phyloP scores from a whole-genome alignment of 2,888 invertebrate genomes.

The Hartigia nigra region DNA sequence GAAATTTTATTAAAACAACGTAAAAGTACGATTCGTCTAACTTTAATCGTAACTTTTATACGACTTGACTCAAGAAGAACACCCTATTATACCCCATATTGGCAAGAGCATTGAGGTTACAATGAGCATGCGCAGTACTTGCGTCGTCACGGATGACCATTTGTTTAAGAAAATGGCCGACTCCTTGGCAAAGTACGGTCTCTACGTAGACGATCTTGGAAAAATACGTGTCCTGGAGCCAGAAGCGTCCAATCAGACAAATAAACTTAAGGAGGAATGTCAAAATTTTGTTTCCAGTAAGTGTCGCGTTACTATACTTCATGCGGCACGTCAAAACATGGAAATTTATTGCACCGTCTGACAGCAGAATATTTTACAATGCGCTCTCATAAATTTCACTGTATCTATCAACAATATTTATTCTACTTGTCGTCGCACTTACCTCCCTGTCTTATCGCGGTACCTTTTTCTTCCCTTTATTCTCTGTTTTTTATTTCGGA shows the following conservation, averaged over 20 bases:
- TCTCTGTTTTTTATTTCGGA: background rate
- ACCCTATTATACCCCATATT: conserved; percentile 32
- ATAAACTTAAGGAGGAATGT: conserved; percentile 86
- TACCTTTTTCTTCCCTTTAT: background rate
- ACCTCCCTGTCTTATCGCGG: background rate
- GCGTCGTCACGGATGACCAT: background rate
- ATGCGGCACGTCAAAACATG: background rate
- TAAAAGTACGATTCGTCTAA: conserved; percentile 19
- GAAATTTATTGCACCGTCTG: background rate
- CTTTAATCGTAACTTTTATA: conserved; percentile 15
- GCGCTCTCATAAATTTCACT: background rate
- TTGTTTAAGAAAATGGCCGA: conserved; percentile 72
- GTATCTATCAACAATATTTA: background rate
- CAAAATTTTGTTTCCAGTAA: conserved; percentile 87
- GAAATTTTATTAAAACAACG: conserved; percentile 3
- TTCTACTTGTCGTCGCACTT: background rate
- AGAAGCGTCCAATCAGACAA: conserved; percentile 81
- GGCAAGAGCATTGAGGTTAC: conserved; percentile 26
- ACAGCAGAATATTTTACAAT: background rate
- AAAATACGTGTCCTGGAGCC: conserved; percentile 84
- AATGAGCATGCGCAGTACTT: conserved; percentile 16
- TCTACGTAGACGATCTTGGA: conserved; percentile 90
- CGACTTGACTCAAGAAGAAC: conserved; percentile 14
- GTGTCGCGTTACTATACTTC: conserved; percentile 47
- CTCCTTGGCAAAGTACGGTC: conserved; percentile 78